Conservation (phyloP, 2,113 vertebrate genomes). For the Eudyptes chrysolophus region DNA sequence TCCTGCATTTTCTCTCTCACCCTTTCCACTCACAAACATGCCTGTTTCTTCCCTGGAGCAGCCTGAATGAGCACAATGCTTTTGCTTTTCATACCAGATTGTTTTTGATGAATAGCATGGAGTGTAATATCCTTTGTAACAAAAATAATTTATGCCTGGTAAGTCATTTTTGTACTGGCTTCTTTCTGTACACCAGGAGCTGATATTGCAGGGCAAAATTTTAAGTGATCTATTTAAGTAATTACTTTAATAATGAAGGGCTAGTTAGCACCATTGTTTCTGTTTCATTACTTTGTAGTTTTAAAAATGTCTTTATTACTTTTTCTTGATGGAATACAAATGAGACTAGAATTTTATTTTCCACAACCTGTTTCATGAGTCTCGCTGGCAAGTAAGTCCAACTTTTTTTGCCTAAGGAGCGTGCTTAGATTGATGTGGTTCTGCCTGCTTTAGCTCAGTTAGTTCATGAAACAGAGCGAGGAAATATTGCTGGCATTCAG, state of each 20-base stretch:
- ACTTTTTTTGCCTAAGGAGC: background rate
- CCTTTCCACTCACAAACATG: background rate
- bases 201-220: background rate
- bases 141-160: background rate
- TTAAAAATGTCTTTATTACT: background rate
- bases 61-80: background rate
- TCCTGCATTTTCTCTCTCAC: background rate
- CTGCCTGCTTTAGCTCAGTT: conserved; percentile 33
- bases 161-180: background rate
- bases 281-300: background rate
- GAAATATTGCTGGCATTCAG: conserved; percentile 31
- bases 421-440: conserved; percentile 8
- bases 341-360: background rate
- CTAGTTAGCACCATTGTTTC: background rate
- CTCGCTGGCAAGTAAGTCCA: background rate
- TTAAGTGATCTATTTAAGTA: background rate
- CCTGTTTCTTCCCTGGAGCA: background rate
- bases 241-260: background rate
- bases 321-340: conserved; percentile 2
- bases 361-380: background rate
- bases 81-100: background rate
- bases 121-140: background rate
- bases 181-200: background rate
- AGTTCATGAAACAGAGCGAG: background rate
- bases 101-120: background rate